Evolutionary conservation across 2,888 invertebrate genomes (phyloP).

Genomic region (Syritta pipiens): DNA sequence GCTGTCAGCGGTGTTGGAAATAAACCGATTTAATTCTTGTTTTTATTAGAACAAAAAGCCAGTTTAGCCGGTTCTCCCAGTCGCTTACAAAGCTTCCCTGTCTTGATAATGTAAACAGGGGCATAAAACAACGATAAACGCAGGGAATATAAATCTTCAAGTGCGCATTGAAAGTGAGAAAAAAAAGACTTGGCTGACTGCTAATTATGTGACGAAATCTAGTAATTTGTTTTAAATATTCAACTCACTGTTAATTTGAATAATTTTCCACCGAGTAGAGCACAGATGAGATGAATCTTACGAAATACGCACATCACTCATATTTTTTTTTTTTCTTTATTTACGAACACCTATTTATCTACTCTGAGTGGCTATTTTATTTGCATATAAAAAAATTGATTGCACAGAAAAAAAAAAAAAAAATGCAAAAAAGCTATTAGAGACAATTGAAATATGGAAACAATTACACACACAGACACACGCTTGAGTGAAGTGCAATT

Average conservation of each 20-base stretch:
- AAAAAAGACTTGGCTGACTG: slow-evolving; percentile 14
- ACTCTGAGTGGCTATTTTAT: not conserved
- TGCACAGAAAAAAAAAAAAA: slow-evolving; percentile 33
- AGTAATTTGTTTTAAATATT: slow-evolving; percentile 46
- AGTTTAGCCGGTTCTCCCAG: slow-evolving; percentile 59
- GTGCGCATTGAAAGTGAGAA: slow-evolving; percentile 49
- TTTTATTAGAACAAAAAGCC: slow-evolving; percentile 54
- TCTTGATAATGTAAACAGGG: slow-evolving; percentile 27
- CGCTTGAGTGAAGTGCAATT: slow-evolving; percentile 14
- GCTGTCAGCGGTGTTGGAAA: slow-evolving; percentile 5
- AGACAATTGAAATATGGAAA: slow-evolving; percentile 48
- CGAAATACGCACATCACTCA: slow-evolving; percentile 16
- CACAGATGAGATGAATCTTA: slow-evolving; percentile 54
- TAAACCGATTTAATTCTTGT: slow-evolving; percentile 44
- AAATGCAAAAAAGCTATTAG: slow-evolving; percentile 54
- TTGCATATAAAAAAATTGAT: slow-evolving; percentile 29
- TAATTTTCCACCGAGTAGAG: slow-evolving; percentile 50
- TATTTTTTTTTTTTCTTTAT: not conserved
- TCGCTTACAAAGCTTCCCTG: slow-evolving; percentile 7
- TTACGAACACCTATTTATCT: too few species aligned
- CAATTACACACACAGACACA: slow-evolving; percentile 20
- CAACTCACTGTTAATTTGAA: slow-evolving; percentile 59
- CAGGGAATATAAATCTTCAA: slow-evolving; percentile 41
- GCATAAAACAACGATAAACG: slow-evolving; percentile 29
- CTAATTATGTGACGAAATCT: slow-evolving; percentile 23